Base-by-base conservation (phyloP, 2,113 vertebrate genomes). In the Otis tarda region DNA sequence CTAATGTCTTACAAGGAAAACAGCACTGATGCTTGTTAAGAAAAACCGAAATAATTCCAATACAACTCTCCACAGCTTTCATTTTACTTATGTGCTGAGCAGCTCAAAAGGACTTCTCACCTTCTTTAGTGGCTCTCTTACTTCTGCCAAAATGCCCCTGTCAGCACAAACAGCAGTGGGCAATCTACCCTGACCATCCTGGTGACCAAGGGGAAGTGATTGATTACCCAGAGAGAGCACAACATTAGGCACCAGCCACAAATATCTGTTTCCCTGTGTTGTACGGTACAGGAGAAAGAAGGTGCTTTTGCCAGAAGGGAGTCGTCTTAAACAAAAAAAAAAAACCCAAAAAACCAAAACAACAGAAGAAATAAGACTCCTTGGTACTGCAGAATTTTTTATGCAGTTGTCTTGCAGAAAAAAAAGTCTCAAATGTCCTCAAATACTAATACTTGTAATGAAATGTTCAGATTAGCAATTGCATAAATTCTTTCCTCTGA, bases 391-490 rank as follows among this genome's bases (percentile, higher is more conserved):
- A 94, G 37, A 60, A 76, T 89, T 91, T 92, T 91, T 92, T 24
- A 94, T 78, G 57, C 35, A 33, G 39, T 89, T 95, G 61, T 91
- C 90, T 84, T 96, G 49, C 50, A 89, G 64, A 88, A 89, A 33
- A 84, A 89, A 33, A 84, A 50, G 74, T 85, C 94, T 76, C 89
- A 69, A 37, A 91, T 93, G 83, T 92, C 91, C 94, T 96, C 91
- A 87, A 85, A 79, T 94, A 96, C 89, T 96, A 90, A 94, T 82
- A 82, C 70, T 56, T 65, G 61, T 83, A 94, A 93, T 64, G 85
- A 95, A 94, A 89, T 56, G 25, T 77, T 89, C 69, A 79, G 83
- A 90, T 90, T 95, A 93, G 43, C 76, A 78, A 30, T 87, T 84
- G 91, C 80, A 68, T 69, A 65, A 92, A 91, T 87, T 53, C 57